These are phyloP conservation scores for Imbricaverruca yamaguchii DNA, from an alignment of 2,888 invertebrate species.

Conservation along the genomic window DNA sequence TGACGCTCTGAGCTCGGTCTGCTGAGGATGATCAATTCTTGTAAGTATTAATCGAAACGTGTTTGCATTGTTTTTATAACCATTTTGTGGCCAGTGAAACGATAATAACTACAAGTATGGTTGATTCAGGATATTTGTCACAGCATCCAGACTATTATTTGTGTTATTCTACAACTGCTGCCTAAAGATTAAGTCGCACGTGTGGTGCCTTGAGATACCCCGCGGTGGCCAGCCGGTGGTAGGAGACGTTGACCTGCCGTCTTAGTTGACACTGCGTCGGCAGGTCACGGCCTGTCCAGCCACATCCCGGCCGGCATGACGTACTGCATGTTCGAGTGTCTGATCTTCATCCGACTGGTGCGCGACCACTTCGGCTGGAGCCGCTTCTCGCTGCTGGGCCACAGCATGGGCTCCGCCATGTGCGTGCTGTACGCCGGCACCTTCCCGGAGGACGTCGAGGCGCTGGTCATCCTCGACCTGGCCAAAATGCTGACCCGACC, in stretches of 20 bases:
- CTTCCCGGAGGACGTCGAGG: constrained; percentile 39
- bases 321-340: constrained; percentile 34
- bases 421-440: constrained; percentile 40
- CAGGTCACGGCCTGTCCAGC: constrained; percentile 37
- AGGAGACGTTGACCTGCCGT: no score
- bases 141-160: background rate
- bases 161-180: background rate
- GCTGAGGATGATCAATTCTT: no score
- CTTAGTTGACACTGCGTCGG: background rate
- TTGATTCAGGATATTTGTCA: background rate
- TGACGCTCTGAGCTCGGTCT: no score
- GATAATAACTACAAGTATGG: background rate
- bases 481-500: constrained; percentile 29
- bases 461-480: constrained; percentile 36
- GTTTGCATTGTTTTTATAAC: no score
- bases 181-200: background rate
- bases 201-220: background rate
- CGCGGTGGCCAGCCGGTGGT: no score
- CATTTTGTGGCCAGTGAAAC: no score
- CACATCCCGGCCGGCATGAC: constrained; percentile 35
- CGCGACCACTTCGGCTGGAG: constrained; percentile 36
- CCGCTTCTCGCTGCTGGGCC: constrained; percentile 34
- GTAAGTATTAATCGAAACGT: no score
- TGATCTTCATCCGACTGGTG: constrained; percentile 33
- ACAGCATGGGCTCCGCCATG: constrained; percentile 40